phyloP scores from a whole-genome alignment of 2,888 invertebrate species.

The Pristionchus japonicus region DNA sequence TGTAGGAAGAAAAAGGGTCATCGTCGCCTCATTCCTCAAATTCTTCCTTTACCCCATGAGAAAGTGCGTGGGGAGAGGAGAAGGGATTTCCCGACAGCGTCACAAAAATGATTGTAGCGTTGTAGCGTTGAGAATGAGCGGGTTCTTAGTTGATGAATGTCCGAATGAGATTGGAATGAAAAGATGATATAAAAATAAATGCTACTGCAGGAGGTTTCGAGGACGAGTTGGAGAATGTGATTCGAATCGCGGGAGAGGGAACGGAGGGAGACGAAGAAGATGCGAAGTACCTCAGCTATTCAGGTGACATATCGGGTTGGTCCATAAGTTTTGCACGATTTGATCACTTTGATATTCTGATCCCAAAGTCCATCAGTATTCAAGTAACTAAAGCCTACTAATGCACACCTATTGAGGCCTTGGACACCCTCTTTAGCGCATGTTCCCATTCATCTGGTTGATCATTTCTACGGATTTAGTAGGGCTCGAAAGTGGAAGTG shows the following conservation, averaged over 20 bases:
- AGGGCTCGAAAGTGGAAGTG: no score
- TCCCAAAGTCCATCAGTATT: no score
- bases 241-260: constrained; percentile 49
- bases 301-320: background rate
- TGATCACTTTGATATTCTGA: no score
- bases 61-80: background rate
- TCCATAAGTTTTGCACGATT: background rate
- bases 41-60: background rate
- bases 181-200: no score
- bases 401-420: no score
- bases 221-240: constrained; percentile 51
- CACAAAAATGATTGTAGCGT: background rate
- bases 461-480: no score
- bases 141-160: background rate
- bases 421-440: no score
- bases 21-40: background rate
- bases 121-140: background rate
- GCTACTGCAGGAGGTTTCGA: constrained; percentile 57
- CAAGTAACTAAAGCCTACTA: no score
- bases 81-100: background rate
- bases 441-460: no score
- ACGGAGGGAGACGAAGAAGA: constrained; percentile 45
- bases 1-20: no score
- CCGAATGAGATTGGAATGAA: no score
- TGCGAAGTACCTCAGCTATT: constrained; percentile 45